Conservation (phyloP, 2,888 invertebrate species). For the Metopia argyrocephala region DNA sequence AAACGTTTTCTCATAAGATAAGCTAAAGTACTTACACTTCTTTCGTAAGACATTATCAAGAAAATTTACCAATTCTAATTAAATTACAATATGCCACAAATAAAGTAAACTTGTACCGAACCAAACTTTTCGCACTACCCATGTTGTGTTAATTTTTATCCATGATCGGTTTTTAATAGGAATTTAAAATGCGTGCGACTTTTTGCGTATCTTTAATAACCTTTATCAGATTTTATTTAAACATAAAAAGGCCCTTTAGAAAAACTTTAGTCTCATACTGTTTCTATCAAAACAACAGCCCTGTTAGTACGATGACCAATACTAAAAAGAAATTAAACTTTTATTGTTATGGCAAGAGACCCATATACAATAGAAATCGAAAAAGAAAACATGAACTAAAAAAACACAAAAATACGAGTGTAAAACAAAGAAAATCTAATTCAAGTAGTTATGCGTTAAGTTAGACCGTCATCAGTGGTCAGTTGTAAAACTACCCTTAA, state of each 20-base stretch:
- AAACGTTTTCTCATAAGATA: too few relatives aligned
- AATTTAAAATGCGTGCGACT: too few relatives aligned
- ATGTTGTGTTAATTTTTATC: too few relatives aligned
- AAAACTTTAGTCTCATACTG: not conserved
- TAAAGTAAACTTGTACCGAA: too few relatives aligned
- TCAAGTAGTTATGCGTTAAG: conserved; percentile 64
- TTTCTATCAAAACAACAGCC: not conserved
- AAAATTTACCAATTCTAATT: too few relatives aligned
- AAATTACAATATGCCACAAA: too few relatives aligned
- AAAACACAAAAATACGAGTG: conserved; percentile 31
- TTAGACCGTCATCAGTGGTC: conserved; percentile 69
- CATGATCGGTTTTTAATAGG: too few relatives aligned
- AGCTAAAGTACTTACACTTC: too few relatives aligned
- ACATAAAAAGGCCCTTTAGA: not conserved
- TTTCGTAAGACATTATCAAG: too few relatives aligned
- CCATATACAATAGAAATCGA: conserved; percentile 19
- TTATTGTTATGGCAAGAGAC: conserved; percentile 54
- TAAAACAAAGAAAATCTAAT: conserved; percentile 56
- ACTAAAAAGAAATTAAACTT: conserved; percentile 35
- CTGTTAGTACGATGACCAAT: conserved; percentile 37
- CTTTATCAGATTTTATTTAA: not conserved
- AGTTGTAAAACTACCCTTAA: conserved; percentile 75
- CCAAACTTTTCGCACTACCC: too few relatives aligned
- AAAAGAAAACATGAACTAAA: conserved; percentile 14
- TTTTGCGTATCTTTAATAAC: not conserved